phyloP scores from a whole-genome alignment of 1,140 invertebrate species.

The Meloidogyne exigua region DNA sequence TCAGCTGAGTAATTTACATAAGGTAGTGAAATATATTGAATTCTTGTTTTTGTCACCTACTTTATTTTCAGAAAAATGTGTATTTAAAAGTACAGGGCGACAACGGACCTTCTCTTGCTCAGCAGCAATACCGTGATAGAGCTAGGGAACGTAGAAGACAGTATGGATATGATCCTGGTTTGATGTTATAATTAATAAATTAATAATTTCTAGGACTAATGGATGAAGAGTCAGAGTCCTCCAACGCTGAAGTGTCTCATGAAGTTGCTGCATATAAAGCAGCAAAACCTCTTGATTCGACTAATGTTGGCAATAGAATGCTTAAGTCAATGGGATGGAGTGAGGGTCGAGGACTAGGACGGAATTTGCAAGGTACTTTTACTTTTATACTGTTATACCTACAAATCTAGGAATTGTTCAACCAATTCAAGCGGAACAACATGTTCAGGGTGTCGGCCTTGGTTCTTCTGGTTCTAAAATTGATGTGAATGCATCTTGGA shows the following conservation, averaged over 20 bases:
- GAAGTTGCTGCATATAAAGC: conserved; percentile 31
- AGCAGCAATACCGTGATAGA: conserved; percentile 79
- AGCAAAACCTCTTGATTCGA: conserved; percentile 44
- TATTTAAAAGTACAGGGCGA: conserved; percentile 33
- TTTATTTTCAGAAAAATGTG: conserved; percentile 42
- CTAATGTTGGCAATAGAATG: conserved; percentile 79
- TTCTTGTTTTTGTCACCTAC: conserved; percentile 26
- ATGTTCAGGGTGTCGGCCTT: conserved; percentile 58
- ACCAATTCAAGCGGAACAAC: conserved; percentile 55
- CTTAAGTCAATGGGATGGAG: conserved; percentile 98
- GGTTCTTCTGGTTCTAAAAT: conserved; percentile 50
- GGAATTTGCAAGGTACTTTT: conserved; percentile 77
- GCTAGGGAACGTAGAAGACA: conserved; percentile 91
- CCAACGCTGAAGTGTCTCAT: conserved; percentile 29
- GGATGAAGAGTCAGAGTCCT: conserved; percentile 4
- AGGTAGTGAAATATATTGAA: conserved; percentile 64
- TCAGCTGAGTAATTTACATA: conserved; percentile 89
- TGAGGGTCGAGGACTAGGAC: conserved; percentile 88
- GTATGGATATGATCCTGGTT: conserved; percentile 72
- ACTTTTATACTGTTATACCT: neutral
- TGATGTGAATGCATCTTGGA: conserved; percentile 21
- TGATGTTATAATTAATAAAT: neutral
- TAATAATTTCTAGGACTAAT: conserved; percentile 27
- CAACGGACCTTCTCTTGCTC: neutral
- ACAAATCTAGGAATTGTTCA: conserved; percentile 52